These are phyloP conservation scores for Galeruca laticollis DNA, from an alignment of 2,888 invertebrate genomes.

Conservation along the genomic window DNA sequence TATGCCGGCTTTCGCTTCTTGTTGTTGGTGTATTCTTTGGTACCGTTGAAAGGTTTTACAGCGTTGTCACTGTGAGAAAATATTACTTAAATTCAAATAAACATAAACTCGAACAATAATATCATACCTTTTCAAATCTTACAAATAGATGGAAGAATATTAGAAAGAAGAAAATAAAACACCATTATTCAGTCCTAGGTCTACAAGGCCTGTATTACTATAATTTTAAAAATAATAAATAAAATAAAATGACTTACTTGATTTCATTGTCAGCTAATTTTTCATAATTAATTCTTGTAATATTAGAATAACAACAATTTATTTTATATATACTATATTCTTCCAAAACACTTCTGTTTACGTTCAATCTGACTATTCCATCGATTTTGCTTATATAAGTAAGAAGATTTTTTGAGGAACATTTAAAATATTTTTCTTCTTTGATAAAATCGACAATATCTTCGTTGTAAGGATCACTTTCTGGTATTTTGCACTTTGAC, in stretches of 20 bases:
- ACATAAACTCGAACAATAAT: too few species aligned
- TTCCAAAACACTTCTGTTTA: constrained; percentile 49
- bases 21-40: too few species aligned
- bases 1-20: too few species aligned
- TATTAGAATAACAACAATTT: constrained; percentile 58
- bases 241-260: constrained; percentile 44
- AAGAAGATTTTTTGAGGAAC: constrained; percentile 51
- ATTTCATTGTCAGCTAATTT: constrained; percentile 51
- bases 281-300: constrained; percentile 53
- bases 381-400: constrained; percentile 52
- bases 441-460: constrained; percentile 52
- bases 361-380: constrained; percentile 45
- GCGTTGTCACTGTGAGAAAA: too few species aligned
- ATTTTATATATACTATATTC: constrained; percentile 53
- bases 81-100: too few species aligned
- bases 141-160: too few species aligned
- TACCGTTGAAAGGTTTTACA: too few species aligned
- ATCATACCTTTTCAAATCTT: too few species aligned
- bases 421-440: constrained; percentile 51
- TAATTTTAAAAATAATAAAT: not conserved
- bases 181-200: too few species aligned
- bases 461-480: constrained; percentile 54
- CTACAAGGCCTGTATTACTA: too few species aligned
- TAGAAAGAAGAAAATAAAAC: too few species aligned
- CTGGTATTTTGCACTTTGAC: constrained; percentile 55